These are phyloP conservation scores for Aratinga solstitialis DNA, from an alignment of 2,797 vertebrate species.

Conservation along the genomic window DNA sequence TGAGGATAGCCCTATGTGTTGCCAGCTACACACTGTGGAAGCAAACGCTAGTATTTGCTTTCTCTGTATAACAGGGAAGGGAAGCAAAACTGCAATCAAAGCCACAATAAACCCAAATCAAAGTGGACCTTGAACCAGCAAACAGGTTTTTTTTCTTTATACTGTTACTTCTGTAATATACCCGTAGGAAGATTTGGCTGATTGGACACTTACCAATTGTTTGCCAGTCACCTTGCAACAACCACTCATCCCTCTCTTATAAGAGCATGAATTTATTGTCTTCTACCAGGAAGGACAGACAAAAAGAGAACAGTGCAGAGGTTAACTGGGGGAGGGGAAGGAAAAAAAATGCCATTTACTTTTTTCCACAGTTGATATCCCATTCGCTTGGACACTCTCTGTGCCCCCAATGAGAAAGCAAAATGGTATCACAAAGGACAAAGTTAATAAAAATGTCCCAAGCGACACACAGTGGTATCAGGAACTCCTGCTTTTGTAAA, in stretches of 20 bases:
- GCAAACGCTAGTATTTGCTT: not conserved
- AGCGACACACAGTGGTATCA: not conserved
- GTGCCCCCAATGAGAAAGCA: not conserved
- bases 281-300: not conserved
- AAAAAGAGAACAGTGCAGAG: not conserved
- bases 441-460: not conserved
- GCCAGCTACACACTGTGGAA: fast-evolving
- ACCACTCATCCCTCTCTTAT: not conserved
- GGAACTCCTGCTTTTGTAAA: not conserved
- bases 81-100: not conserved
- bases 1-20: not conserved
- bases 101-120: not conserved
- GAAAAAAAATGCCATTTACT: not conserved
- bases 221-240: not conserved
- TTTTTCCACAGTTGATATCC: not conserved
- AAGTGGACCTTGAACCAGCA: not conserved
- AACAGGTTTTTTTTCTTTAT: fast-evolving
- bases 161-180: not conserved
- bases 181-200: not conserved
- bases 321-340: not conserved
- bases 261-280: not conserved
- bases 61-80: not conserved
- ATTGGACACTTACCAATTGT: not conserved
- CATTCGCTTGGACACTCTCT: not conserved
- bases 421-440: not conserved